Evolutionary conservation across 53 echinoderm and acorn worm genomes (phyloP).

Genomic region (Apostichopus leukothele): DNA sequence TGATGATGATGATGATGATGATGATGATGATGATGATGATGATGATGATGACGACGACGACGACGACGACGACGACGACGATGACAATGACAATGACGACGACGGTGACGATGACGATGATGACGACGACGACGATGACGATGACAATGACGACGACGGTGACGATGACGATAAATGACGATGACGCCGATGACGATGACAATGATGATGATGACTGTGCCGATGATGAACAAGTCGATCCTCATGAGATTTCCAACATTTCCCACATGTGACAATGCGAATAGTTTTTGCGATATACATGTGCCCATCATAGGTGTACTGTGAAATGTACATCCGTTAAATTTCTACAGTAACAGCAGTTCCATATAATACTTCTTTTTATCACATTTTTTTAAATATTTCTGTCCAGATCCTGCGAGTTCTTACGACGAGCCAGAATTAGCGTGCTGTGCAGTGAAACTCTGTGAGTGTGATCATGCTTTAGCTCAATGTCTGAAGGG

Average conservation of each 20-base stretch:
- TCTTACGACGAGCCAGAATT: background rate
- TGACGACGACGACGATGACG: background rate
- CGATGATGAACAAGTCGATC: background rate
- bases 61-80: constrained; percentile 46
- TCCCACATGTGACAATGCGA: constrained; percentile 14
- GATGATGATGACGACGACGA: constrained; percentile 49
- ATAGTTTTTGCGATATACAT: background rate
- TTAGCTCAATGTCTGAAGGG: background rate
- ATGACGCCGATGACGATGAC: too few species aligned
- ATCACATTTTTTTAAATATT: background rate
- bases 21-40: constrained; percentile 37
- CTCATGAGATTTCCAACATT: background rate
- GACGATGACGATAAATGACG: background rate
- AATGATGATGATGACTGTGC: background rate
- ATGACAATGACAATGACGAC: background rate
- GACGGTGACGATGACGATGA: constrained; percentile 39
- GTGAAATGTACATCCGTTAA: too few species aligned
- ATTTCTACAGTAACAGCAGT: too few species aligned
- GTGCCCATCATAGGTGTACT: too few species aligned
- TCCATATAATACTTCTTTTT: too few species aligned
- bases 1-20: constrained; percentile 29
- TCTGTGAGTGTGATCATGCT: background rate
- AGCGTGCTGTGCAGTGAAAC: background rate
- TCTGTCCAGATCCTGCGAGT: background rate
- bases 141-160: background rate